Evolutionary conservation across 1,140 invertebrate species (phyloP), one percentile per base, ranked within the genome.

Genomic region (Pachypsylla venusta): DNA sequence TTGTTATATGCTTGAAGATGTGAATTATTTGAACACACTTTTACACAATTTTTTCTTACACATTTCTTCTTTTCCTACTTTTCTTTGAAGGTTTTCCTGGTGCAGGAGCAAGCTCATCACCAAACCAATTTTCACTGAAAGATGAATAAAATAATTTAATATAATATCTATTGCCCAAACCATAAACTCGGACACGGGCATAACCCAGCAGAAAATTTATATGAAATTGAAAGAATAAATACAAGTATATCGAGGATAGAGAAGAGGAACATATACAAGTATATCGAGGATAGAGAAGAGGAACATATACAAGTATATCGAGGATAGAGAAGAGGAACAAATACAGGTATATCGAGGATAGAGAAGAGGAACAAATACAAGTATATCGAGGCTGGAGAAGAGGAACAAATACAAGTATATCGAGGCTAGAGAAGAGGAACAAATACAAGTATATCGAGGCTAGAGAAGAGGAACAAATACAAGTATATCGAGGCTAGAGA

Each of bases 101-200:
- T 7, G 42, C 5, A 3, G 4, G 42, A 48, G 42, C 42, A 19
- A 22, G 42, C n/a, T 70, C 73, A 55, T 77, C 77, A 62, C 77
- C 76, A 67, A 76, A 81, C 72, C 76, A 81, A 64, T 83, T 82
- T 74, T 85, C 83, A 70, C 82, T 84, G 77, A 55, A 82, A 83
- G 58, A 66, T 64, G 69, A 69, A 62, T 64, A 63, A 58, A 64
- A 63, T 61, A 57, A 19, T 14, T 61, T 26, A 58, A 62, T 12
- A 0, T 60, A 59, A 59, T 53, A 56, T 54, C 25, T 26, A 40
- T 20, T 1, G 59, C 20, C 19, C 10, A 10, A 10, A 10, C 10
- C 48, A 12, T 22, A 3, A 53, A n/a, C 56, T 55, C 30, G 30
- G 30, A 12, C 30, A n/a, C 10, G n/a, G 10, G 30, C 10, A 35